Evolutionary conservation across 2,797 vertebrate species (phyloP).

Genomic region (Tragelaphus eurycerus): DNA sequence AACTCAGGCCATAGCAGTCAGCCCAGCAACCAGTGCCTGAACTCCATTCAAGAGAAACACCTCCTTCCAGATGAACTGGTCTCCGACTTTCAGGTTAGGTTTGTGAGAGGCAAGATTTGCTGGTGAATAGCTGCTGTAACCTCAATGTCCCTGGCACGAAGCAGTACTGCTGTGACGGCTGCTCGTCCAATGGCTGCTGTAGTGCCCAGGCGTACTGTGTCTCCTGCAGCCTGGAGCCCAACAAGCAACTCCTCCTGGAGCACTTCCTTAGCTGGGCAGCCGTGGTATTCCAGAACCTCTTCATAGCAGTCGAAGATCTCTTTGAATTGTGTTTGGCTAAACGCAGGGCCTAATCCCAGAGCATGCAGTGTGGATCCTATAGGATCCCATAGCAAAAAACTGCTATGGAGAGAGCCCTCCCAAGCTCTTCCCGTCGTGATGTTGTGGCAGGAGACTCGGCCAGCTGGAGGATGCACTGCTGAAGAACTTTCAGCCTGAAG

Average conservation of each 20-base stretch:
- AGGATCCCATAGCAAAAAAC: conserved; percentile 96
- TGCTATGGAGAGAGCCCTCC: conserved; percentile 97
- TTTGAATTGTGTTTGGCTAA: conserved; percentile 98
- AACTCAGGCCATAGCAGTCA: not conserved
- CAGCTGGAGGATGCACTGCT: not conserved
- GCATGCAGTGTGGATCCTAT: conserved; percentile 96
- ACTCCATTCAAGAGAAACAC: too few species aligned
- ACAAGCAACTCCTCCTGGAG: conserved; percentile 95
- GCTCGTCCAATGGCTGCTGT: conserved; percentile 93
- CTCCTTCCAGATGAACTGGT: too few species aligned
- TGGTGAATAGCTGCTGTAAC: conserved; percentile 95
- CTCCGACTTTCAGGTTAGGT: conserved; percentile 90
- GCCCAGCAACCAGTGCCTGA: not conserved
- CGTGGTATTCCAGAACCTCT: conserved; percentile 95
- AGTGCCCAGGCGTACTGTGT: conserved; percentile 94
- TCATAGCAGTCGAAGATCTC: conserved; percentile 96
- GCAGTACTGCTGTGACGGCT: conserved; percentile 93
- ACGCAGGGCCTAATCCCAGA: conserved; percentile 98
- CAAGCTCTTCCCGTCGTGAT: conserved; percentile 92
- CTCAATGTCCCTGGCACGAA: conserved; percentile 85
- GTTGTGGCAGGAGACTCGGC: not conserved
- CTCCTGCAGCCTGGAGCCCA: conserved; percentile 96
- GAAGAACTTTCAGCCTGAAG: not conserved
- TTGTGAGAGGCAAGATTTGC: conserved; percentile 93
- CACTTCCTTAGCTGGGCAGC: conserved; percentile 95